Percentiles rank a stretch among this genome's conserved stretches.
Conservation (phyloP, 2,797 vertebrate species). For the Sebastiscus albofasciatus region DNA sequence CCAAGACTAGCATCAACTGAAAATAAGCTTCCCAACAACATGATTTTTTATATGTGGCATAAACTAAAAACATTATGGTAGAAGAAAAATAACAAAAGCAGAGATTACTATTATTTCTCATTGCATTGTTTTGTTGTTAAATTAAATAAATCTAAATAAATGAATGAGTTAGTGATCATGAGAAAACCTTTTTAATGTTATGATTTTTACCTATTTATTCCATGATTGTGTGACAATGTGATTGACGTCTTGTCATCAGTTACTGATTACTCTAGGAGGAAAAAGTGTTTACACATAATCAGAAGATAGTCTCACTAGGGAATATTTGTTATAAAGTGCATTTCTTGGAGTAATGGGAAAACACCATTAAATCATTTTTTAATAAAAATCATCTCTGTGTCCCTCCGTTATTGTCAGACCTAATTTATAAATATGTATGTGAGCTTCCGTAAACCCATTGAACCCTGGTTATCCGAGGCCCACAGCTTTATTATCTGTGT, state of each 20-base stretch:
- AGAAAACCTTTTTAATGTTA: neutral
- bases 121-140: neutral
- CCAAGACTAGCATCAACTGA: too few species aligned
- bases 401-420: neutral
- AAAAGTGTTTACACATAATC: neutral
- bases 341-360: neutral
- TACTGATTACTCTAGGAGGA: neutral
- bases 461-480: neutral
- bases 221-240: neutral
- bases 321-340: neutral
- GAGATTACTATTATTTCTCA: neutral
- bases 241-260: neutral
- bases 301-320: neutral
- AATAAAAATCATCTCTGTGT: neutral
- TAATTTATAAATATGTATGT: neutral
- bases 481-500: neutral
- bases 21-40: too few species aligned
- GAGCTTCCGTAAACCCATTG: neutral
- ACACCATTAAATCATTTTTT: neutral
- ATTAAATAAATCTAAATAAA: neutral
- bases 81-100: too few species aligned
- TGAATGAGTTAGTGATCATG: neutral
- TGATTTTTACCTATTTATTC: neutral
- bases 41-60: too few species aligned
- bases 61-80: too few species aligned